Evolutionary conservation across 1,140 invertebrate genomes (phyloP).

Genomic region (Plectrocnemia conspersa): DNA sequence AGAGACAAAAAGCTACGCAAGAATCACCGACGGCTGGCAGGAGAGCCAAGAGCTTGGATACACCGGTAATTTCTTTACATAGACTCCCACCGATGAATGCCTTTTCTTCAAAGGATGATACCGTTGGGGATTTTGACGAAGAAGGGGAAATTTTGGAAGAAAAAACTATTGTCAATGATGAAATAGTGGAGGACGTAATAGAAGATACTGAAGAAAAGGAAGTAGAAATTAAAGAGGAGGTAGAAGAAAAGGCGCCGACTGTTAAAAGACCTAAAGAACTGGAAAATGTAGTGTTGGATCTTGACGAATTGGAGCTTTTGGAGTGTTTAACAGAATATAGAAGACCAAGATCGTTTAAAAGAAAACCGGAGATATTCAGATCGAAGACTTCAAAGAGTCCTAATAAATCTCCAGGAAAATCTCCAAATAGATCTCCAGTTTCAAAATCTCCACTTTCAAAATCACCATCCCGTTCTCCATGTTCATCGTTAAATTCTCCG

Average conservation of each 20-base stretch:
- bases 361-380: constrained; percentile 47
- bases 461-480: constrained; percentile 49
- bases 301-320: constrained; percentile 52
- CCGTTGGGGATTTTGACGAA: constrained; percentile 64
- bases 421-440: constrained; percentile 34
- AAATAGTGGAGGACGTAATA: constrained; percentile 33
- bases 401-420: constrained; percentile 29
- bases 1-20: constrained; percentile 65
- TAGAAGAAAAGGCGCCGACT: constrained; percentile 40
- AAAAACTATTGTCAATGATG: constrained; percentile 50
- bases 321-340: constrained; percentile 49
- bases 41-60: constrained; percentile 75
- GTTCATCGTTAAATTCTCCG: constrained; percentile 50
- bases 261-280: constrained; percentile 38
- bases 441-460: constrained; percentile 49
- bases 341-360: constrained; percentile 49
- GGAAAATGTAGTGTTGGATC: constrained; percentile 53
- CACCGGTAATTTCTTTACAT: constrained; percentile 73
- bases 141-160: constrained; percentile 60
- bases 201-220: constrained; percentile 52
- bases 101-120: constrained; percentile 83
- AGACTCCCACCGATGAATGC: constrained; percentile 74
- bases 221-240: constrained; percentile 52
- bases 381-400: constrained; percentile 39
- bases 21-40: constrained; percentile 69